A percentile compares a stretch with the other conserved stretches of the same genome.
These are phyloP conservation scores for Sebastes jordani DNA, from an alignment of 2,797 vertebrate genomes.

Conservation along the genomic window DNA sequence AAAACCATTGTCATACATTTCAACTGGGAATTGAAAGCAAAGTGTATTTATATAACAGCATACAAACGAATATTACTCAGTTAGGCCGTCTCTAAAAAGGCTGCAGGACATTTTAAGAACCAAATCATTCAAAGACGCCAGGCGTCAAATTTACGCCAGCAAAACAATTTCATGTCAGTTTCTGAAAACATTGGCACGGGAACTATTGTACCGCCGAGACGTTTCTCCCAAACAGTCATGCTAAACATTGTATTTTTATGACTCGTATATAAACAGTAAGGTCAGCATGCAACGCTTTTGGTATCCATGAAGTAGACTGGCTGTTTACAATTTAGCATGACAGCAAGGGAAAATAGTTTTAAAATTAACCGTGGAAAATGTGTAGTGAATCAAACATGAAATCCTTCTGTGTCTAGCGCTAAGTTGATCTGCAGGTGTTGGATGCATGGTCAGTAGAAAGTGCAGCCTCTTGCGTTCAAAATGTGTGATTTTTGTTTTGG, in stretches of 20 bases:
- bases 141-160: slow-evolving; percentile 4
- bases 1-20: not conserved
- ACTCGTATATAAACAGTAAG: slow-evolving; percentile 46
- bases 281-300: not conserved
- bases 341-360: slow-evolving; percentile 22
- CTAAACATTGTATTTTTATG: slow-evolving; percentile 19
- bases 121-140: not conserved
- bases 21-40: not conserved
- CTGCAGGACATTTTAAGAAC: not conserved
- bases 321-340: slow-evolving; percentile 33
- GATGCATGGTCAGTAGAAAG: not conserved
- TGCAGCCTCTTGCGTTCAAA: not conserved
- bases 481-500: not conserved
- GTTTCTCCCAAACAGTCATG: slow-evolving; percentile 32
- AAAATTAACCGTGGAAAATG: slow-evolving; percentile 12
- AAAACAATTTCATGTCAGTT: slow-evolving; percentile 6
- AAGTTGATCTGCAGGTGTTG: slow-evolving; percentile 1
- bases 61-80: not conserved
- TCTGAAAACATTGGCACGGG: slow-evolving; percentile 19
- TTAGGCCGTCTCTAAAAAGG: not conserved
- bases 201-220: slow-evolving; percentile 4
- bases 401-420: not conserved
- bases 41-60: not conserved
- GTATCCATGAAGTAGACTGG: slow-evolving; percentile 18
- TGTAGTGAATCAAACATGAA: slow-evolving; percentile 1